These are phyloP conservation scores for Ochotona princeps DNA, from an alignment of 2,113 vertebrate species.

Conservation along the genomic window DNA sequence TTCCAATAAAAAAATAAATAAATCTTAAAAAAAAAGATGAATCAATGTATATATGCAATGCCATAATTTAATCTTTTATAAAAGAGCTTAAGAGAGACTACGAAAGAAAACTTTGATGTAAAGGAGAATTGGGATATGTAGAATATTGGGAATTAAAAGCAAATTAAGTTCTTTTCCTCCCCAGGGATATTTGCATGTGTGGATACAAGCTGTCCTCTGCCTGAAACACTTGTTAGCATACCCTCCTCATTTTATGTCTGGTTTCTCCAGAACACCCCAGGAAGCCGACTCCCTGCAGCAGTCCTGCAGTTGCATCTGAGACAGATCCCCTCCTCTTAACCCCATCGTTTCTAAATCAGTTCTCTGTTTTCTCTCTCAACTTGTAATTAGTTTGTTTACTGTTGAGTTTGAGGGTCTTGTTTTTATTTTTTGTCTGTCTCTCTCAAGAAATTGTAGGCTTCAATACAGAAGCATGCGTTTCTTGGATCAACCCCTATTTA, in stretches of 20 bases:
- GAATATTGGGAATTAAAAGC: slow-evolving; percentile 36
- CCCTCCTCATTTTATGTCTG: background rate
- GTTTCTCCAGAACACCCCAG: background rate
- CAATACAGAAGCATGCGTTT: slow-evolving; percentile 32
- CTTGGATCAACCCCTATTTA: background rate
- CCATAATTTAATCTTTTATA: slow-evolving; percentile 44
- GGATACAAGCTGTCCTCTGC: background rate
- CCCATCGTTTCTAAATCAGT: background rate
- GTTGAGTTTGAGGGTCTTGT: background rate
- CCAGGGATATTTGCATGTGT: background rate
- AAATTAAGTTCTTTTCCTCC: slow-evolving; percentile 43
- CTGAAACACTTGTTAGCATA: background rate
- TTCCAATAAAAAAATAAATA: too few relatives aligned
- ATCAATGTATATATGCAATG: background rate
- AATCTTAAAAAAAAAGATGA: background rate
- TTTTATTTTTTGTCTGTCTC: background rate
- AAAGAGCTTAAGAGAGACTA: background rate
- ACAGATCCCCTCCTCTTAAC: background rate
- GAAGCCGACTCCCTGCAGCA: background rate
- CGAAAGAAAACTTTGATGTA: background rate
- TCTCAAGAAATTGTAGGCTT: slow-evolving; percentile 57
- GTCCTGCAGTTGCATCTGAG: background rate
- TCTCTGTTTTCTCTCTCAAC: background rate
- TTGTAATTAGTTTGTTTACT: slow-evolving; percentile 67
- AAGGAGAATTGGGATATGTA: slow-evolving; percentile 27